Evolutionary conservation across 2,888 invertebrate genomes (phyloP), one percentile per base, ranked within the genome.

Genomic region (Thysanoteuthis rhombus): DNA sequence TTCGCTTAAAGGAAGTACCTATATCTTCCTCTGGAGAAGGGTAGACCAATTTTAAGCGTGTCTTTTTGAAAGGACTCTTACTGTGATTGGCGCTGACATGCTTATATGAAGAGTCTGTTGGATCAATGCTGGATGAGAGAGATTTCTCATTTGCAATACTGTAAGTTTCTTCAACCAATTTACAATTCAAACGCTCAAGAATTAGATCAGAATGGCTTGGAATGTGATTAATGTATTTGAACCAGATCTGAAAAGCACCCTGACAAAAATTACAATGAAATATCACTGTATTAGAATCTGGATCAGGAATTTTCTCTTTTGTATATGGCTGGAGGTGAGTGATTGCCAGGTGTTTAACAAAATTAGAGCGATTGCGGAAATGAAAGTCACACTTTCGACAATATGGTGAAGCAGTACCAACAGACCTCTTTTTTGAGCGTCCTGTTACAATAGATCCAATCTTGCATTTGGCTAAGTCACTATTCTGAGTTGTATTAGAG

Each of bases 151-250:
- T 45, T 45, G 19, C 42, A n/a, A 36, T 4, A n/a, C 16, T 16
- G n/a, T 36, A 92, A 19, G 40, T 92, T 45, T 32, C 45, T 45
- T 92, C 40, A 39, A 92, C 32, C 92, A 32, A 32, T 32, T 25
- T 40, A 42, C 92, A 92, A 45, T 92, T 92, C 42, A 92, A 40
- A n/a, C 45, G n/a, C 45, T 39, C 45, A 2, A 92, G 92, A 92
- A 92, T 92, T 32, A 45, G 93, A 36, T 90, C 91, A 22, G 94
- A 92, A 93, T 95, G 95, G 91, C 94, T 93, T 16, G 94, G 94
- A 75, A 94, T 94, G 93, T 95, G 95, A 25, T 94, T 93, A 93
- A 95, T 94, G 93, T 94, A 95, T 28, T 93, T 93, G 89, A 94
- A 94, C 93, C 94, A 95, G 39, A 93, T 93, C 45, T 94, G 93